phyloP scores from a whole-genome alignment of 2,888 invertebrate species.

The Keiferia lycopersicella region DNA sequence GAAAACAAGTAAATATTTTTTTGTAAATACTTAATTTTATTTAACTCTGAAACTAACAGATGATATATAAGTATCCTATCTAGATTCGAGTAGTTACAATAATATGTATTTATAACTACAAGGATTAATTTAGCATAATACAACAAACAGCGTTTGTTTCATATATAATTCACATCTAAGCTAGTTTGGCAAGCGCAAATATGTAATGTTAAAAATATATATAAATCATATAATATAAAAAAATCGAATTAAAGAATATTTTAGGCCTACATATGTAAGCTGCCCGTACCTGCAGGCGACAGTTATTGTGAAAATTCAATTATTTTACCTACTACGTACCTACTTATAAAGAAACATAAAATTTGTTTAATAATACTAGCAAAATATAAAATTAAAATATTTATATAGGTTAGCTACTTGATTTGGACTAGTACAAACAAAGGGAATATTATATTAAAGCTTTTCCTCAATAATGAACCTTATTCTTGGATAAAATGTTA shows the following conservation, averaged over 20 bases:
- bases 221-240: not conserved
- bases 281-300: no score
- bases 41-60: constrained; percentile 80
- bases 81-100: constrained; percentile 72
- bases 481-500: no score
- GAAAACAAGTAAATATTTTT: constrained; percentile 60
- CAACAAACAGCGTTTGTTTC: constrained; percentile 28
- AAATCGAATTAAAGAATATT: not conserved
- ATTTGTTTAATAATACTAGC: no score
- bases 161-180: constrained; percentile 17
- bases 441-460: no score
- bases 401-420: no score
- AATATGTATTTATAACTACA: constrained; percentile 76
- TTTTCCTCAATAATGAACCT: no score
- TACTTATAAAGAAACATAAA: no score
- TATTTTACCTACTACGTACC: no score
- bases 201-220: not conserved
- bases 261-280: constrained; percentile 1
- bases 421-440: no score
- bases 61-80: constrained; percentile 79
- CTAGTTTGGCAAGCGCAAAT: constrained; percentile 28
- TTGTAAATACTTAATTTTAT: constrained; percentile 81
- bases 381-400: no score
- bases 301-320: no score
- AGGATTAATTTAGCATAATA: constrained; percentile 71